Evolutionary conservation across 2,113 vertebrate genomes (phyloP).

Genomic region (Mirounga angustirostris): DNA sequence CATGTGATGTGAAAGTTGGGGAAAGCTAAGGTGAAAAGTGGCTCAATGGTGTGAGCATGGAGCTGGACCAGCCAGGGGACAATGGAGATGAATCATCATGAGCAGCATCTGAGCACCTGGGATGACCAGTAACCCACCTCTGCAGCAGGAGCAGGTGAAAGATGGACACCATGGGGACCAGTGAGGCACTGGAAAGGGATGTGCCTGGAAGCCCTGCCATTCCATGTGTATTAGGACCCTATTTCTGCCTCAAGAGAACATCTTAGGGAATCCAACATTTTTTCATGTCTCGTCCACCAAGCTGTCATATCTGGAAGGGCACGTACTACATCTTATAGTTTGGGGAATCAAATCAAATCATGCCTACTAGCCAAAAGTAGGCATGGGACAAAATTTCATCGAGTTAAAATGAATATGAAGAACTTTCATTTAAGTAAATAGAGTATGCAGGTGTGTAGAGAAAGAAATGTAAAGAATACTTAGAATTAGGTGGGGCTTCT

Average conservation of each 20-base stretch:
- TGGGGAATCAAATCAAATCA: neutral
- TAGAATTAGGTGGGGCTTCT: neutral
- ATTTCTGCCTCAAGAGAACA: neutral
- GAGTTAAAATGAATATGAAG: conserved; percentile 49
- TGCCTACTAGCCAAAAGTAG: neutral
- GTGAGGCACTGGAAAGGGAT: neutral
- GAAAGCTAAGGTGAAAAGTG: neutral
- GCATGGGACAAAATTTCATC: neutral
- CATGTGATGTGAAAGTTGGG: neutral
- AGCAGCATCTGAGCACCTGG: neutral
- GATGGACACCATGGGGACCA: fast-evolving
- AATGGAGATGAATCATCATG: fast-evolving
- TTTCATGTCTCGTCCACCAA: neutral
- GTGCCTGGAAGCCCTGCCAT: neutral
- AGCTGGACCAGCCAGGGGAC: neutral
- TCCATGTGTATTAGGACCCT: neutral
- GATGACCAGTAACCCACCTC: fast-evolving
- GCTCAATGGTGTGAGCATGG: neutral
- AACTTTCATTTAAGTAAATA: conserved; percentile 35
- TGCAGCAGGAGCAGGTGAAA: neutral
- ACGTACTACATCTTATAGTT: neutral
- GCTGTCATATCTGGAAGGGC: neutral
- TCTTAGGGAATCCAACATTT: neutral
- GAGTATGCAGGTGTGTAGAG: neutral
- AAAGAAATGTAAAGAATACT: neutral